Base-by-base conservation (phyloP, 2,888 invertebrate genomes). In the Megaustenia siamemsis region DNA sequence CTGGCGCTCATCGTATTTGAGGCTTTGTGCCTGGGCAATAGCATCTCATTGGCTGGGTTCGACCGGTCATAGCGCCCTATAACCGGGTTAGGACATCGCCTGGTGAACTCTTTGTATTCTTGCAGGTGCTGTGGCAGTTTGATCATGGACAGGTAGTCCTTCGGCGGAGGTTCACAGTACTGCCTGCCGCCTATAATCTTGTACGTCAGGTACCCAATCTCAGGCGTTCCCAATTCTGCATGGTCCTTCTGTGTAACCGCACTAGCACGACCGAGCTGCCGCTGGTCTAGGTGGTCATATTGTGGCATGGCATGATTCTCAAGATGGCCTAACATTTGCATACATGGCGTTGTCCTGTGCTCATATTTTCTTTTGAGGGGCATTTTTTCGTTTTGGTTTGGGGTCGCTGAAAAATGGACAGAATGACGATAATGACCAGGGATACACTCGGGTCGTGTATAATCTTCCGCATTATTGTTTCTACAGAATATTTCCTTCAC, bases 161-260 rank as follows among this genome's bases (percentile, higher is more conserved):
- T 60, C 0, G 35, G 38, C 4, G 80, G 84, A 10, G 73, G 56
- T 3, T 40, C 49, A n/a, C 53, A 32, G 24, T 68, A 75, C 40
- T 80, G 84, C 43, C n/a, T 43, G 18, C 80, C 56, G 6, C 80
- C 84, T 15, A 84, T 71, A 40, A 84, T 84, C 38, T 84, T 84
- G 73, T 84, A 84, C 21, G 79, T 84, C 35, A 43, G 60, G n/a
- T 84, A 84, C 60, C 73, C 40, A 21, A 43, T 28, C 43, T 43
- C n/a, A 24, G 1, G 2, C 45, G 18, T 45, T 45, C n/a, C 40
- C 38, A 24, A 45, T 5, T 43, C 43, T 4, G 1, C 35, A 35
- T 21, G 12, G 0, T 4, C 6, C 18, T 32, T 43, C n/a, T 0
- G 8, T 43, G 28, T 1, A 28, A 8, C 43, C 28, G 6, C 10